Evolutionary conservation across 2,113 vertebrate species (phyloP).

Genomic region (Platanista minor): DNA sequence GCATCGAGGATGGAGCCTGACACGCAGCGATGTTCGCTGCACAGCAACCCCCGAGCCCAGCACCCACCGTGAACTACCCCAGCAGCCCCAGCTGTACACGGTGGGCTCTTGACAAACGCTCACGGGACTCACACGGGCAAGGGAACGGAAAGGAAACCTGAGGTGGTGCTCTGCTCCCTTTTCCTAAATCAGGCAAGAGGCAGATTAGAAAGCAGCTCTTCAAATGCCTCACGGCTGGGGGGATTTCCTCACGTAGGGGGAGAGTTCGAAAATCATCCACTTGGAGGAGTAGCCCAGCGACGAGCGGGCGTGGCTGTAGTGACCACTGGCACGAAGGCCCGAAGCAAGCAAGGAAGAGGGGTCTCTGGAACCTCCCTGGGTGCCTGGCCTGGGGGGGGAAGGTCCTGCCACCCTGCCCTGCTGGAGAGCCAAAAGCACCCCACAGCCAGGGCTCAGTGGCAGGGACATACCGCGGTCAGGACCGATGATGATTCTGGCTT

Average conservation of each 20-base stretch:
- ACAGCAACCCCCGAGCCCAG: accelerated
- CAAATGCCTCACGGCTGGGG: not conserved
- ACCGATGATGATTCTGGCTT: constrained; percentile 97
- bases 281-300: accelerated
- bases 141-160: too few species aligned
- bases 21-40: accelerated
- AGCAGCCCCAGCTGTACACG: not conserved
- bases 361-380: not conserved
- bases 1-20: not conserved
- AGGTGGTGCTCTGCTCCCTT: accelerated
- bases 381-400: not conserved
- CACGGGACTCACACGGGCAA: accelerated
- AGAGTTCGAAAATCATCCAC: not conserved
- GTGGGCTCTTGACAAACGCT: accelerated
- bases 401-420: not conserved
- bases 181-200: not conserved
- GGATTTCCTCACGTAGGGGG: not conserved
- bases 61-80: accelerated
- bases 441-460: not conserved
- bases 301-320: accelerated
- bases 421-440: not conserved
- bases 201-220: not conserved
- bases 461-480: constrained; percentile 91
- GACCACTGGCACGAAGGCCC: accelerated
- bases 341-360: not conserved